Base-by-base conservation (phyloP, 2,888 invertebrate genomes). In the Phymatocera aterrima region DNA sequence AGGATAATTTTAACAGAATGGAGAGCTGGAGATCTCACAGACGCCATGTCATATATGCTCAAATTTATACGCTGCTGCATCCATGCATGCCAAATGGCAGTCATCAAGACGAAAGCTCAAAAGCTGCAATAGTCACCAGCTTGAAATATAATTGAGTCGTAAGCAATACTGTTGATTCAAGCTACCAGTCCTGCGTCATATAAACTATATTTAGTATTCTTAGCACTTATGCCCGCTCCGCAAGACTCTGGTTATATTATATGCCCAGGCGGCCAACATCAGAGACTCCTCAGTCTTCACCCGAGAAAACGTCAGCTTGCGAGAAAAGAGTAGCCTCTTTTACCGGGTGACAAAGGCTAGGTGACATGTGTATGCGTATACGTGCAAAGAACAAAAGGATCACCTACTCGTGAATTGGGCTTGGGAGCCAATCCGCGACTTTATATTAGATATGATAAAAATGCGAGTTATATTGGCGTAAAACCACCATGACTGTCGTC, bases 91-190 rank as follows among this genome's bases (percentile, higher is more conserved):
- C 78, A 78, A 78, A 74, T 31, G 78, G 74, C 34, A 74, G 61
- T 31, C 74, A 18, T 78, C 78, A 60, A 74, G 37, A n/a, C 15
- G 28, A 46, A n/a, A 21, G 6, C 75, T 79, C 46, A 77, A 79
- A 77, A 57, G 65, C 48, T 51, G 75, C 54, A 57, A 40, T 78
- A 40, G 64, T 31, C 65, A 31, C 21, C 72, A 31, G 79, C 79
- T 79, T 48, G 60, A 79, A 79, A 75, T 79, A 79, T 79, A 79
- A 79, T 79, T 79, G 46, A 79, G 65, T 77, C 79, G 79, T 75
- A 74, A 79, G 75, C 79, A 79, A 79, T 79, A 79, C 79, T 51
- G 79, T 79, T 79, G 79, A 79, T 79, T 77, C 77, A 24, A 75
- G 37, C 75, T 34, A 74, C 61, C 79, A 61, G 51, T 65, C 75